A percentile compares a stretch with the other conserved stretches of the same genome.
phyloP scores from a whole-genome alignment of 2,797 vertebrate genomes.

The Sebastolobus alascanus region DNA sequence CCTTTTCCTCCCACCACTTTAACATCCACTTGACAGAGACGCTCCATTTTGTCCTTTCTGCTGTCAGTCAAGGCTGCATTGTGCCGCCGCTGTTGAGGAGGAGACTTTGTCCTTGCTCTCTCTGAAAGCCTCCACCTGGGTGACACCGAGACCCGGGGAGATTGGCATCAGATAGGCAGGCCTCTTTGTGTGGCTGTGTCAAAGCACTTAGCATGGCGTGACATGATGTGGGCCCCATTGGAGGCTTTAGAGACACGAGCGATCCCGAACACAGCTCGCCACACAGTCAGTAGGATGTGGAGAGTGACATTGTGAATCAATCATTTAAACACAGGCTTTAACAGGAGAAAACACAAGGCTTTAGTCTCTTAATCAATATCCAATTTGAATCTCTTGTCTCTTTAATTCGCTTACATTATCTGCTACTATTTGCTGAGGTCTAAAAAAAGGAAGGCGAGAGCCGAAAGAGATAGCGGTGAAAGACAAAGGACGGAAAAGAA shows the following conservation, averaged over 20 bases:
- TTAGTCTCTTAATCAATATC: constrained; percentile 84
- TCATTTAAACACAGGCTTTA: constrained; percentile 81
- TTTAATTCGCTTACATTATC: constrained; percentile 84
- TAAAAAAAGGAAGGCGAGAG: constrained; percentile 55
- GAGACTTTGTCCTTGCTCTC: constrained; percentile 68
- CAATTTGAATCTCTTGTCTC: constrained; percentile 85
- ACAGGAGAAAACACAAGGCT: constrained; percentile 72
- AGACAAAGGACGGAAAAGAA: constrained; percentile 72
- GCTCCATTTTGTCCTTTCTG: constrained; percentile 65
- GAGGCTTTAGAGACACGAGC: constrained; percentile 49
- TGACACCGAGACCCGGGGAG: constrained; percentile 64
- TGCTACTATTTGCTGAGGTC: constrained; percentile 74
- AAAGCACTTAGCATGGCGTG: constrained; percentile 75
- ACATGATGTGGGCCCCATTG: constrained; percentile 62
- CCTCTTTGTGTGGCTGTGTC: constrained; percentile 72
- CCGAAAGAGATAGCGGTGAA: constrained; percentile 51
- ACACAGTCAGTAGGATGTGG: constrained; percentile 59
- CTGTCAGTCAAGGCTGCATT: constrained; percentile 68
- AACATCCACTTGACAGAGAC: constrained; percentile 61
- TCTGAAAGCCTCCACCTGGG: constrained; percentile 69
- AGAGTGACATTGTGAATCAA: constrained; percentile 79
- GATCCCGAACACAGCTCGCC: constrained; percentile 43
- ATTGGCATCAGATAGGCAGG: constrained; percentile 76
- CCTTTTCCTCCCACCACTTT: constrained; percentile 41
- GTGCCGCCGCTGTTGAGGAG: constrained; percentile 46